Percentiles rank a stretch among this genome's conserved stretches.
phyloP scores from a whole-genome alignment of 2,888 invertebrate genomes.

The Allophyes oxyacanthae region DNA sequence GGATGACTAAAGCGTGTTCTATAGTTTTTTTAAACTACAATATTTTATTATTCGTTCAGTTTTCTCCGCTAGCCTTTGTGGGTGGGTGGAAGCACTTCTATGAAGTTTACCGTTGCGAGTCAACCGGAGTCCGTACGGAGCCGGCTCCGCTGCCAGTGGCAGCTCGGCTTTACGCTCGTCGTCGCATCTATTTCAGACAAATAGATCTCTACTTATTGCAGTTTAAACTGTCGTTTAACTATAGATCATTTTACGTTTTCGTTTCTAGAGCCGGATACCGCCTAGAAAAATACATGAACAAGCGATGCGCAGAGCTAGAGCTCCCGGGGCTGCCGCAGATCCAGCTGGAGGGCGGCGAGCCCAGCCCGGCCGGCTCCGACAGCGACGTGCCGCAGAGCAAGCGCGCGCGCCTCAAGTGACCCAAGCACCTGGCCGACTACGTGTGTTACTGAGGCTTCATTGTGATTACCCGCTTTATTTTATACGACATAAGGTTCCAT shows the following conservation, averaged over 20 bases:
- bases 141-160: no score
- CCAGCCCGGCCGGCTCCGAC: conserved; percentile 45
- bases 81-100: no score
- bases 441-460: conserved; percentile 68
- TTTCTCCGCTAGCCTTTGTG: no score
- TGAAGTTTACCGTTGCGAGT: no score
- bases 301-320: conserved; percentile 91
- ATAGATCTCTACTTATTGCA: no score
- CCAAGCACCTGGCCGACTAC: conserved; percentile 66
- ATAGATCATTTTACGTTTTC: not conserved
- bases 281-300: conserved; percentile 92
- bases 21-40: no score
- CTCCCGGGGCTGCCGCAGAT: conserved; percentile 85
- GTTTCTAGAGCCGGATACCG: conserved; percentile 92
- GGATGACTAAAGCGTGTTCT: no score
- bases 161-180: no score
- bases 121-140: no score
- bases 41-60: no score
- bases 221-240: no score
- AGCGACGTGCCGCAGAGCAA: conserved; percentile 65
- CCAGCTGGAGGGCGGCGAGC: conserved; percentile 62
- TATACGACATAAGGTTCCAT: conserved; percentile 28
- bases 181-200: no score
- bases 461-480: conserved; percentile 23
- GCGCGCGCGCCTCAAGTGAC: conserved; percentile 76